phyloP scores from a whole-genome alignment of 2,797 vertebrate species.

The Silurus lanzhouensis region DNA sequence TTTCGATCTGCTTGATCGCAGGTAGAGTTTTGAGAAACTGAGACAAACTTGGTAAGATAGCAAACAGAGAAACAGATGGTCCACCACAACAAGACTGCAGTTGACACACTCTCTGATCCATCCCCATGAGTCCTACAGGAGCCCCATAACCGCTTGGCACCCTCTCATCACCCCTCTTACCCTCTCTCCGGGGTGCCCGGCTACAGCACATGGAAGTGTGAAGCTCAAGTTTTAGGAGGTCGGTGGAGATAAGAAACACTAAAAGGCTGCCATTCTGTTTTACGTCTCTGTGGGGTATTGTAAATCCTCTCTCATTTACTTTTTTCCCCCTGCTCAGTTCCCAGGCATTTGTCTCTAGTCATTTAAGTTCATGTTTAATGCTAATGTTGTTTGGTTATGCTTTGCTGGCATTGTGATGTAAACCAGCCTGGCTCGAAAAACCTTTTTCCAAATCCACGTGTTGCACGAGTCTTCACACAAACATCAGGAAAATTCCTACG shows the following conservation, averaged over 20 bases:
- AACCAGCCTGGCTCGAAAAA: constrained; percentile 17
- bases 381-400: constrained; percentile 23
- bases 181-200: constrained; percentile 37
- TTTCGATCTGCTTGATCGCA: constrained; percentile 17
- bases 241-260: constrained; percentile 50
- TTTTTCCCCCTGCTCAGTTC: constrained; percentile 22
- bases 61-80: constrained; percentile 56
- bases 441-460: constrained; percentile 5
- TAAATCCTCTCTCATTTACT: constrained; percentile 62
- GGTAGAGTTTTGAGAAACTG: constrained; percentile 34
- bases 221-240: constrained; percentile 58
- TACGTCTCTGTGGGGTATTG: constrained; percentile 56
- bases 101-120: constrained; percentile 29
- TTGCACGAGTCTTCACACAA: constrained; percentile 9
- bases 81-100: constrained; percentile 38
- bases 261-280: constrained; percentile 61
- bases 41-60: constrained; percentile 30
- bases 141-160: constrained; percentile 29
- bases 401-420: constrained; percentile 24
- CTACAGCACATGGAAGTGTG: constrained; percentile 50
- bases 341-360: constrained; percentile 37
- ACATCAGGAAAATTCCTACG: constrained; percentile 12
- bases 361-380: constrained; percentile 50
- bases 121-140: constrained; percentile 34
- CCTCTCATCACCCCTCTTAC: constrained; percentile 33